Base-by-base conservation (phyloP, 2,888 invertebrate species). In the Aphidius colemani region DNA sequence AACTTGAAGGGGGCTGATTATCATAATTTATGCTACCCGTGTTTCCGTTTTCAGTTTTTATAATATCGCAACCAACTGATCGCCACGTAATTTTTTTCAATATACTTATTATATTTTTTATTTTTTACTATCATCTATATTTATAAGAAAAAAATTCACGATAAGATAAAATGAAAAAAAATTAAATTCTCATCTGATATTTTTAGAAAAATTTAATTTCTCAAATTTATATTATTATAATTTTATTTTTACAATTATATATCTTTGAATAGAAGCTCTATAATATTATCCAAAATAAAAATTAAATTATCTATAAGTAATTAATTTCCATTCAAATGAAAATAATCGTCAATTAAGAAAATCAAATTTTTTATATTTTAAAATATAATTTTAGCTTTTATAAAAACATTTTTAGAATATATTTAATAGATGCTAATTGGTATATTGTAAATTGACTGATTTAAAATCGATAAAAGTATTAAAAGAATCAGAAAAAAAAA, bases 11-110 rank as follows among this genome's bases (percentile, higher is more conserved):
- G 30, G 30, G 46, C 44, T 58, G 11, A 65, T 65, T 65, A 65
- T 61, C 53, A 58, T 65, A 65, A 65, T 65, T 30, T 65, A 65
- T 65, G 61, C 65, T 18, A 30, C 58, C 49, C 55, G 43, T 64
- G 57, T 65, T 65, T 65, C 61, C 53, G 58, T 57, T 61, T 65
- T 59, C 59, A 59, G 45, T 50, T 50, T 43, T 59, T 63, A 50
- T 50, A 43, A 44, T 48, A 30, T 30, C 30, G 41, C 48, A 48
- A 43, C n/a, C 56, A 49, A 18, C 18, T 30, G 18, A 13, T 6
- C 45, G 10, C 6, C 9, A n/a, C 43, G 9, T 55, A 44, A 13
- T 45, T 9, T 57, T 55, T 41, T 30, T 30, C 13, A 18, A 18
- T 18, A 18, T 18, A 18, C 13, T 18, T 30, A 30, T 30, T 30